A percentile compares a stretch with the other conserved stretches of the same genome.
Conservation (phyloP, 2,113 vertebrate species). For the Penelope pileata region DNA sequence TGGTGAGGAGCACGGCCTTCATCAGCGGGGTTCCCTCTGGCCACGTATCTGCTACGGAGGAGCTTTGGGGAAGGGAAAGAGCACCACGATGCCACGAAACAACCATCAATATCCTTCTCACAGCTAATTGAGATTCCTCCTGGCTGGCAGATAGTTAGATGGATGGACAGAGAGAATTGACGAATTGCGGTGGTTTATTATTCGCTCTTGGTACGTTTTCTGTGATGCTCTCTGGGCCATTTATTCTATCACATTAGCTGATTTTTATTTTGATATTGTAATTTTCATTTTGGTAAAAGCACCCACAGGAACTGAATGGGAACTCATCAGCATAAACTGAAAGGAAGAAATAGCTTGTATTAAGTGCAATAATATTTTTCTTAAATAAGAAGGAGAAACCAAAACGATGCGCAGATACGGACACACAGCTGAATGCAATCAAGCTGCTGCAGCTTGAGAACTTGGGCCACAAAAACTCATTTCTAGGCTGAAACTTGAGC, state of each 20-base stretch:
- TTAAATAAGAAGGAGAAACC: not conserved
- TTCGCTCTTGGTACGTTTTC: not conserved
- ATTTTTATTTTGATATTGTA: conserved; percentile 38
- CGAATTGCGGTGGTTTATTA: not conserved
- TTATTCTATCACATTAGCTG: not conserved
- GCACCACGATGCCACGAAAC: not conserved
- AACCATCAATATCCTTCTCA: not conserved
- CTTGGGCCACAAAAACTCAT: not conserved
- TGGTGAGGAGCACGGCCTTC: not conserved
- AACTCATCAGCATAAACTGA: conserved; percentile 24
- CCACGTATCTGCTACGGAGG: not conserved
- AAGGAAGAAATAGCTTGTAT: not conserved
- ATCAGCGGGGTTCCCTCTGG: not conserved
- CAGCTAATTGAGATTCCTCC: not conserved
- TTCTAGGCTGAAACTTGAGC: not conserved
- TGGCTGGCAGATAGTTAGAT: not conserved
- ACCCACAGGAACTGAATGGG: not conserved
- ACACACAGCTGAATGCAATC: not conserved
- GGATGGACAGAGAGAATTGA: conserved; percentile 2
- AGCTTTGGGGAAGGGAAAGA: not conserved
- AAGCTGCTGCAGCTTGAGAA: not conserved
- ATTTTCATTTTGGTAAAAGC: conserved; percentile 25
- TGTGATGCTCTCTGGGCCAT: not conserved
- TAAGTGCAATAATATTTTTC: not conserved
- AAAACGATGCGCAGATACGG: not conserved